These are phyloP conservation scores for Promerops cafer DNA, from an alignment of 2,113 vertebrate species.

Conservation along the genomic window DNA sequence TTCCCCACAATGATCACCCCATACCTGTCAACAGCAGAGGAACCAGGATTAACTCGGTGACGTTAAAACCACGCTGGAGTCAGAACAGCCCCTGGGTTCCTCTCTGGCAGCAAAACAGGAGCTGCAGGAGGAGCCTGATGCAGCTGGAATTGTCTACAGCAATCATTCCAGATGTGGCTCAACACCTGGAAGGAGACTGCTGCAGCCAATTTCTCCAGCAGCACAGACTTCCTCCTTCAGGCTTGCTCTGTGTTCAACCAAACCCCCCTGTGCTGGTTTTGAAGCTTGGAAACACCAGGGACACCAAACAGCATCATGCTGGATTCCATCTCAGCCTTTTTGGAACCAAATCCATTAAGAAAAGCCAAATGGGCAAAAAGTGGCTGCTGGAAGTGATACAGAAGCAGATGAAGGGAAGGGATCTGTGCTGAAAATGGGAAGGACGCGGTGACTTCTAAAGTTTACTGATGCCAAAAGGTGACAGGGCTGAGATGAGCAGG, in stretches of 20 bases:
- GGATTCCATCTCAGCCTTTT: neutral
- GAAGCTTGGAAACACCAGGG: neutral
- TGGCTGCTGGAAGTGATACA: neutral
- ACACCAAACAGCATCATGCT: fast-evolving
- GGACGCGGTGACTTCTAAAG: fast-evolving
- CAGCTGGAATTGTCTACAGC: neutral
- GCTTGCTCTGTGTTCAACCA: neutral
- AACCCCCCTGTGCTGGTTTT: fast-evolving
- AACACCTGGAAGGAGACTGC: neutral
- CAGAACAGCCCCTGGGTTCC: fast-evolving
- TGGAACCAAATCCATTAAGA: neutral
- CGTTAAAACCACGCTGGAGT: fast-evolving
- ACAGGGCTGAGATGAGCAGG: neutral
- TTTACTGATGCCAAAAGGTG: neutral
- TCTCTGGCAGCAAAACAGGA: neutral
- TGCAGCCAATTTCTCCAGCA: neutral
- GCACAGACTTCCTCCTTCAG: neutral
- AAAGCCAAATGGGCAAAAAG: neutral
- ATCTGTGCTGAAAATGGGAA: neutral
- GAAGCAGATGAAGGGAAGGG: neutral
- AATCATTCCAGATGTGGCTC: neutral
- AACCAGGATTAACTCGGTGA: fast-evolving
- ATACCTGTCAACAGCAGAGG: conserved; percentile 69
- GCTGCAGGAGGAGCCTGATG: neutral
- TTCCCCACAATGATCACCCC: conserved; percentile 98